phyloP scores from a whole-genome alignment of 2,797 vertebrate genomes.

The Propithecus perrieri region DNA sequence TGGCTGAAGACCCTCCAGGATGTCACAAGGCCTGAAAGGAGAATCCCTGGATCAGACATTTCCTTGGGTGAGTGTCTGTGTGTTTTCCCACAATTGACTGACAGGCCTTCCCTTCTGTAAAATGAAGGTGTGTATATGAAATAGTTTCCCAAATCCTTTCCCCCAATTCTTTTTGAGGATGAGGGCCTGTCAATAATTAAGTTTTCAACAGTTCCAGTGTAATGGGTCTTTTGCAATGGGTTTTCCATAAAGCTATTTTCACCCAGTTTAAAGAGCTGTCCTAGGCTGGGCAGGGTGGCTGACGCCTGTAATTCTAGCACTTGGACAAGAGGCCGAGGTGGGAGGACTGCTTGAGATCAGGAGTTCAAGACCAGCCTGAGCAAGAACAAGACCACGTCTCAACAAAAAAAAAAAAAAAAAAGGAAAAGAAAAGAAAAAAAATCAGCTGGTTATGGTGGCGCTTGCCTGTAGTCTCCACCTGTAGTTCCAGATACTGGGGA shows the following conservation, averaged over 20 bases:
- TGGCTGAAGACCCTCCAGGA: neutral
- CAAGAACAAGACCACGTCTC: neutral
- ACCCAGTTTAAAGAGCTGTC: neutral
- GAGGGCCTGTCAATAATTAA: neutral
- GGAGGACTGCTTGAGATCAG: neutral
- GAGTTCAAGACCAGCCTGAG: neutral
- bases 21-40: neutral
- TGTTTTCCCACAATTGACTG: neutral
- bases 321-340: neutral
- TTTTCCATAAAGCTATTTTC: neutral
- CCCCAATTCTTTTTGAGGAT: neutral
- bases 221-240: neutral
- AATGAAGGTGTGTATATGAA: neutral
- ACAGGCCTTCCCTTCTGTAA: neutral
- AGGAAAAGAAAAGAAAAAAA: neutral
- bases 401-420: too few species aligned
- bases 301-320: neutral
- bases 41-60: neutral
- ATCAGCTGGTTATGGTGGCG: neutral
- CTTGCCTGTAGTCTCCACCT: too few species aligned
- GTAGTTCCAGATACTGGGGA: too few species aligned
- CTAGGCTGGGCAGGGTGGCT: neutral
- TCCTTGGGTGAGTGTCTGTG: neutral
- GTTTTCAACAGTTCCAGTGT: neutral
- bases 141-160: neutral